Evolutionary conservation across 2,888 invertebrate species (phyloP).

Genomic region (Rhaphigaster nebulosa): DNA sequence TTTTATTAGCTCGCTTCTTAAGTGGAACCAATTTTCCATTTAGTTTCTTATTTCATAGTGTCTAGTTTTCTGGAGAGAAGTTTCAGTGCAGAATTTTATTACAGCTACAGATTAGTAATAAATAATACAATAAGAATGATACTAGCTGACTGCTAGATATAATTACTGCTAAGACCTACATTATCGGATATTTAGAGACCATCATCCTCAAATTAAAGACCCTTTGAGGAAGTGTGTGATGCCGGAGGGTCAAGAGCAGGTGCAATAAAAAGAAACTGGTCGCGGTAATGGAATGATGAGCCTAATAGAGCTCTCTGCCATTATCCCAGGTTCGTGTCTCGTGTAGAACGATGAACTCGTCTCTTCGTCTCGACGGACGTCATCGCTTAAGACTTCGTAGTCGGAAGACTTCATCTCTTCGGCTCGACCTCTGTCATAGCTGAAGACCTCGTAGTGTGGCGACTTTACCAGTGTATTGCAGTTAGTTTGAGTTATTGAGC

Average conservation of each 20-base stretch:
- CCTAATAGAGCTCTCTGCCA: neutral
- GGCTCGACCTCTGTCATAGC: too few relatives aligned
- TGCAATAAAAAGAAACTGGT: slow-evolving; percentile 10
- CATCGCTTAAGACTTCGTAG: neutral
- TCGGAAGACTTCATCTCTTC: too few relatives aligned
- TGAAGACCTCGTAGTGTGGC: too few relatives aligned
- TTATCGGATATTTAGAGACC: neutral
- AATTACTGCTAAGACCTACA: neutral
- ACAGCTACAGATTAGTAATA: too few relatives aligned
- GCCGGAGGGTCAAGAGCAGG: neutral
- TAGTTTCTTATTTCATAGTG: too few relatives aligned
- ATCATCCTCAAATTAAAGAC: neutral
- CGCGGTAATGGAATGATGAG: neutral
- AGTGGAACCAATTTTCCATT: too few relatives aligned
- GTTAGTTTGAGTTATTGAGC: too few relatives aligned
- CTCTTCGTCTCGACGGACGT: neutral
- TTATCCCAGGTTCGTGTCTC: neutral
- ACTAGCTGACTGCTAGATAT: neutral
- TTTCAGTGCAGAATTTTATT: too few relatives aligned
- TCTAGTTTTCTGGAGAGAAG: too few relatives aligned
- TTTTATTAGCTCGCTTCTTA: too few relatives aligned
- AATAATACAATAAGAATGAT: too few relatives aligned
- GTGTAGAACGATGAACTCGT: neutral
- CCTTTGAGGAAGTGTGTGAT: neutral
- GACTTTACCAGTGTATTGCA: too few relatives aligned